These are phyloP conservation scores for Esox niger DNA, from an alignment of 2,113 vertebrate species.

Conservation along the genomic window DNA sequence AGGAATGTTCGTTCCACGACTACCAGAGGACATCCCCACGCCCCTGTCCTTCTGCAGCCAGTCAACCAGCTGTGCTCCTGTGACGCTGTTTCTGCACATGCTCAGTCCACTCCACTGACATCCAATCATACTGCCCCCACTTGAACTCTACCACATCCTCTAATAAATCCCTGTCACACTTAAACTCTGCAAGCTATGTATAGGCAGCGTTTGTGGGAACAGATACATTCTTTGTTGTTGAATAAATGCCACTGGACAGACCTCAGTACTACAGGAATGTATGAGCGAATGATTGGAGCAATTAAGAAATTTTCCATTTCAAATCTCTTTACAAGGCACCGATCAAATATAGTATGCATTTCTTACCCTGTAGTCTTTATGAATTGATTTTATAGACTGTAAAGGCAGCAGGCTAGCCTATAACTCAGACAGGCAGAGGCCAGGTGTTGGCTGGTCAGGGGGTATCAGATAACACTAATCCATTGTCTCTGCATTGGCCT, in stretches of 20 bases:
- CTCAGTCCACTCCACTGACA: conserved; percentile 60
- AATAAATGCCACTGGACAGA: background rate
- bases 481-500: conserved; percentile 4
- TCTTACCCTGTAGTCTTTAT: background rate
- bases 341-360: background rate
- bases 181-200: conserved; percentile 52
- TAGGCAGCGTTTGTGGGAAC: conserved; percentile 18
- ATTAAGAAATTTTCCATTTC: background rate
- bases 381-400: background rate
- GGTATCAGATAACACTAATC: conserved; percentile 29
- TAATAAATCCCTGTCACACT: conserved; percentile 68
- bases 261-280: background rate
- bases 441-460: conserved; percentile 19
- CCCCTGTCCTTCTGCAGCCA: conserved; percentile 64
- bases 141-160: conserved; percentile 67
- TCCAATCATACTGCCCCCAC: conserved; percentile 61
- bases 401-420: conserved; percentile 8
- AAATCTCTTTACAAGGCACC: background rate
- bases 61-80: conserved; percentile 58
- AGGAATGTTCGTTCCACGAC: background rate
- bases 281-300: background rate
- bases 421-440: conserved; percentile 4
- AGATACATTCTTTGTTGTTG: background rate
- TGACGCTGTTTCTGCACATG: conserved; percentile 67
- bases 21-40: conserved; percentile 55